phyloP scores from a whole-genome alignment of 2,888 invertebrate genomes.

The Hypena proboscidalis region DNA sequence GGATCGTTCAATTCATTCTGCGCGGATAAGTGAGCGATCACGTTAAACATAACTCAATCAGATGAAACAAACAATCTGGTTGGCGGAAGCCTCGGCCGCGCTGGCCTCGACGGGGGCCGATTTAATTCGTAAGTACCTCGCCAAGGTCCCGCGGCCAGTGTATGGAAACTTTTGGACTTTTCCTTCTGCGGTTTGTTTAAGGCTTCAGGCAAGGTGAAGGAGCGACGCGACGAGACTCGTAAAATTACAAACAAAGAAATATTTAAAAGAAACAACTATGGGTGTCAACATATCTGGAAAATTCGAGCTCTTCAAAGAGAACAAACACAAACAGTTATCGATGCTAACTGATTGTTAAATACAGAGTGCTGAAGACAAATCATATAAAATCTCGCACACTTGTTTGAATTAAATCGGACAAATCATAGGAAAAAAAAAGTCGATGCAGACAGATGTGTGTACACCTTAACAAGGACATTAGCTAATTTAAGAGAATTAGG shows the following conservation, averaged over 20 bases:
- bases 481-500: too few species aligned
- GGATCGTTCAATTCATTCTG: too few species aligned
- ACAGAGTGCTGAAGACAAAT: too few species aligned
- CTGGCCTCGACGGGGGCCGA: constrained; percentile 66
- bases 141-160: constrained; percentile 63
- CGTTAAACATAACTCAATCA: constrained; percentile 44
- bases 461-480: too few species aligned
- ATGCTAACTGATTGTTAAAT: not conserved
- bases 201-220: constrained; percentile 36
- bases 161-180: constrained; percentile 59
- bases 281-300: not conserved
- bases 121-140: constrained; percentile 68
- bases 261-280: not conserved
- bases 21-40: too few species aligned
- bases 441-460: too few species aligned
- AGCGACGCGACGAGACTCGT: constrained; percentile 24
- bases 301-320: not conserved
- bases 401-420: too few species aligned
- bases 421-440: too few species aligned
- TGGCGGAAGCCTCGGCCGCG: constrained; percentile 57
- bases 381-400: too few species aligned
- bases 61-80: constrained; percentile 37
- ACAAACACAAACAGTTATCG: not conserved
- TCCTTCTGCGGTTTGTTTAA: constrained; percentile 42
- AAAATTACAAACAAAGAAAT: constrained; percentile 13